Base-by-base conservation (phyloP, 2,113 vertebrate species). In the Serinus canaria region DNA sequence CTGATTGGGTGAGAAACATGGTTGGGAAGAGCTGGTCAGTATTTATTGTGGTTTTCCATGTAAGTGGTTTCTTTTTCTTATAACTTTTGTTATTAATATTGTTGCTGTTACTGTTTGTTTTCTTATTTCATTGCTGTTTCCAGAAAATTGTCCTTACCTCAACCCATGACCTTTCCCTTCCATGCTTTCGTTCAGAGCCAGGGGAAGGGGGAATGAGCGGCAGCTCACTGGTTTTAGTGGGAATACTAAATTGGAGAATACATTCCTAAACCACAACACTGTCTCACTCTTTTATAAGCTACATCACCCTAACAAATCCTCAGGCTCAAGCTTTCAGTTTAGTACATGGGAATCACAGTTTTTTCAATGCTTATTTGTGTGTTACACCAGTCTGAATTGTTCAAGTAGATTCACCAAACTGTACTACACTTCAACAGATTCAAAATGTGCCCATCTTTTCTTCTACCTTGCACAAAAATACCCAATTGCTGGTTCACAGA, bases 11-110 rank as follows among this genome's bases (percentile, higher is more conserved):
- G 47, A 62, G 39, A 62, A 78, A 46, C 23, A 53, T 6, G 22
- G 10, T 16, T 0, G 0, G 39, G 27, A 78, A 53, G 33, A 69
- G 23, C 19, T 0, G 0, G 19, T 62, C 28, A 47, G 15, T 30
- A 53, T 46, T 78, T 62, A 50, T n/a, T 20, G 23, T 23, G 28
- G 23, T 20, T 78, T 69, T 46, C 37, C 12, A 24, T 3, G 19
- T 16, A 62, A 78, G 53, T 19, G 13, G 12, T 33, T 78, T 39
- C 23, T 62, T n/a, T 69, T 28, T 28, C 28, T 69, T 39, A n/a
- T 16, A n/a, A 13, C 15, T 46, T 44, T 13, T 39, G 1, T n/a
- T 28, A 53, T 53, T 30, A 46, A 39, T 53, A 53, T n/a, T 78
- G 15, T 24, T 70, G n/a, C 56, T 55, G 8, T 20, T 53, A 24